phyloP scores from a whole-genome alignment of 2,888 invertebrate genomes.

The Pseudeuparius sepicola region DNA sequence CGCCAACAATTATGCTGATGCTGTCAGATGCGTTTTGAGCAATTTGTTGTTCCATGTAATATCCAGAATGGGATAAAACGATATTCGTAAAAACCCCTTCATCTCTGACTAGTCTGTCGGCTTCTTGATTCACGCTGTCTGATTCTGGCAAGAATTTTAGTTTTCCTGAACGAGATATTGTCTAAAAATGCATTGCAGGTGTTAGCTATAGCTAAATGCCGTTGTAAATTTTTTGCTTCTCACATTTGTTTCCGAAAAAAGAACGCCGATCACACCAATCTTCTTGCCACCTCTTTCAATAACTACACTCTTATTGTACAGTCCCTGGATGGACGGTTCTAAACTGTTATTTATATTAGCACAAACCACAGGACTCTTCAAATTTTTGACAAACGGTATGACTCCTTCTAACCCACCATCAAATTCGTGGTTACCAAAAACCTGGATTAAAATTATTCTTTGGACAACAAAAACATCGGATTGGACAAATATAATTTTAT shows the following conservation, averaged over 20 bases:
- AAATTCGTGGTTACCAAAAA: conserved; percentile 81
- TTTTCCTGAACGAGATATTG: conserved; percentile 54
- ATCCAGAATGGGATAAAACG: conserved; percentile 74
- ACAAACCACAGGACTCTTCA: conserved; percentile 58
- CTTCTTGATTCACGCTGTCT: conserved; percentile 55
- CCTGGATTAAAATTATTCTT: too few relatives aligned
- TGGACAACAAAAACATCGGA: too few relatives aligned
- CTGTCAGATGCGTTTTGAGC: conserved; percentile 54
- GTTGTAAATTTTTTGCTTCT: too few relatives aligned
- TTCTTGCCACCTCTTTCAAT: conserved; percentile 51
- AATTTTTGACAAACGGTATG: conserved; percentile 54
- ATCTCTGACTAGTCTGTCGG: conserved; percentile 46
- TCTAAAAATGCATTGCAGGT: too few relatives aligned
- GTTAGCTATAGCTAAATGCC: too few relatives aligned
- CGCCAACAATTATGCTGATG: conserved; percentile 77
- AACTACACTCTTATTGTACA: conserved; percentile 54
- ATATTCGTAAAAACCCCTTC: conserved; percentile 67
- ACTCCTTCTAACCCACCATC: conserved; percentile 65
- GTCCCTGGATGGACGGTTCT: conserved; percentile 55
- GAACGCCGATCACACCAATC: conserved; percentile 74
- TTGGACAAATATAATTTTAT: too few relatives aligned
- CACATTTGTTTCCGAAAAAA: conserved; percentile 59
- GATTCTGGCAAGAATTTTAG: conserved; percentile 62
- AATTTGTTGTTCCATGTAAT: conserved; percentile 55
- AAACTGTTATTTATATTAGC: conserved; percentile 62